phyloP scores from a whole-genome alignment of 2,797 vertebrate genomes.

The Cetoscarus ocellatus region DNA sequence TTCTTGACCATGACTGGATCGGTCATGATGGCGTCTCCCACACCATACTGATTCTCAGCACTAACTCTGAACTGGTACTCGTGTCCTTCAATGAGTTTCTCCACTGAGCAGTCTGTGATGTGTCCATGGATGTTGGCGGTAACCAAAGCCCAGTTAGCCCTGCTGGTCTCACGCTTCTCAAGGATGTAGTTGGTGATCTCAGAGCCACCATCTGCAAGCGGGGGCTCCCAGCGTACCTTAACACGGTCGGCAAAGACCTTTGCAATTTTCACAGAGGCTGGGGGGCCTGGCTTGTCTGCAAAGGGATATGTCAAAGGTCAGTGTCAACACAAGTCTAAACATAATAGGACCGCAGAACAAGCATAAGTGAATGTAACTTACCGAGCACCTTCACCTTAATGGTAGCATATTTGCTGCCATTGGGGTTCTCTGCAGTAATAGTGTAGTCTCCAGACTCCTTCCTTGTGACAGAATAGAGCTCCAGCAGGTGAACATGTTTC shows the following conservation, averaged over 20 bases:
- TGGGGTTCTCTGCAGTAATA: conserved; percentile 94
- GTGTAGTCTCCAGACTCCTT: conserved; percentile 98
- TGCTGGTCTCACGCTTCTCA: conserved; percentile 98
- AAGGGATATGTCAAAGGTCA: neutral
- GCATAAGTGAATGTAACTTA: conserved; percentile 54
- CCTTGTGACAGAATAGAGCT: conserved; percentile 93
- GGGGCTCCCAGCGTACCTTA: conserved; percentile 95
- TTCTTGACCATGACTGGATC: conserved; percentile 94
- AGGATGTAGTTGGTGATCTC: conserved; percentile 98
- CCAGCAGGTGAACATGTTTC: conserved; percentile 91
- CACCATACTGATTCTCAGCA: conserved; percentile 98
- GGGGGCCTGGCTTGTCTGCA: conserved; percentile 97
- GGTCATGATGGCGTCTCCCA: conserved; percentile 91
- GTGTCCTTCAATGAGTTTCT: conserved; percentile 97
- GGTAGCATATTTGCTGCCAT: conserved; percentile 92
- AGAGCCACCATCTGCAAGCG: conserved; percentile 95
- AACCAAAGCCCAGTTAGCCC: conserved; percentile 98
- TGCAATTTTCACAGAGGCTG: conserved; percentile 92
- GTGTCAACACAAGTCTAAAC: neutral
- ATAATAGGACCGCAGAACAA: neutral
- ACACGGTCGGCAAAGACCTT: conserved; percentile 94
- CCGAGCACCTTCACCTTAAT: conserved; percentile 92
- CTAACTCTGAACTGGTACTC: conserved; percentile 98
- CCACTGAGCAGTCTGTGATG: conserved; percentile 92
- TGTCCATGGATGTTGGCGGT: conserved; percentile 90